These are phyloP conservation scores for Poecilus cupreus DNA, from an alignment of 2,888 invertebrate species.

Conservation along the genomic window DNA sequence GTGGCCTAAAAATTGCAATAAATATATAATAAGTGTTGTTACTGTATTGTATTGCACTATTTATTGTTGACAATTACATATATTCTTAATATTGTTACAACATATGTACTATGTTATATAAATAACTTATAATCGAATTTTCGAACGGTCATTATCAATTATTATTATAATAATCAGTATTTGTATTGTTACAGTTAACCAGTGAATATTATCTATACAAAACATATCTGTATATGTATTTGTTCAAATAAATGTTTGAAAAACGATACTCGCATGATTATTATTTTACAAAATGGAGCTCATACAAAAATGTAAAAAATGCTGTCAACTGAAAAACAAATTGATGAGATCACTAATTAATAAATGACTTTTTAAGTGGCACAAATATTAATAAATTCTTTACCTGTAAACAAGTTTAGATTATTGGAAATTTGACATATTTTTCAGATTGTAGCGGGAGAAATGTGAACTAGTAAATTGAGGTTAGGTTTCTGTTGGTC, in stretches of 20 bases:
- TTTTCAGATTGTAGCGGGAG: no score
- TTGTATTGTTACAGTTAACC: conserved; percentile 47
- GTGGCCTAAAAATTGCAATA: conserved; percentile 57
- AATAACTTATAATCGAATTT: conserved; percentile 20
- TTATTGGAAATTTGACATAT: no score
- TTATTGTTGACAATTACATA: conserved; percentile 54
- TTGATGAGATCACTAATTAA: no score
- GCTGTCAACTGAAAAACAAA: no score
- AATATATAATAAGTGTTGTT: conserved; percentile 57
- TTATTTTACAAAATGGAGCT: conserved; percentile 17
- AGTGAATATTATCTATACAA: conserved; percentile 48
- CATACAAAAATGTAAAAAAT: background rate
- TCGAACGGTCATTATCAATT: background rate
- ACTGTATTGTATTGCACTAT: conserved; percentile 43
- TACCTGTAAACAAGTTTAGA: no score
- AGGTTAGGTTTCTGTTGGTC: no score
- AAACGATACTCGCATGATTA: background rate
- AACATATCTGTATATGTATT: conserved; percentile 56
- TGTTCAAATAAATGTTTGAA: conserved; percentile 52
- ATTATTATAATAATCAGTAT: conserved; percentile 43
- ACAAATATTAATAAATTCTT: no score
- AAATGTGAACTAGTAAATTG: no score
- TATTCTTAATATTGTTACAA: conserved; percentile 50
- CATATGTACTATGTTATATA: conserved; percentile 37
- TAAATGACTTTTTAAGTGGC: no score